phyloP scores from a whole-genome alignment of 92 coral and sea anemone species.

The Zoanthus sansibaricus region DNA sequence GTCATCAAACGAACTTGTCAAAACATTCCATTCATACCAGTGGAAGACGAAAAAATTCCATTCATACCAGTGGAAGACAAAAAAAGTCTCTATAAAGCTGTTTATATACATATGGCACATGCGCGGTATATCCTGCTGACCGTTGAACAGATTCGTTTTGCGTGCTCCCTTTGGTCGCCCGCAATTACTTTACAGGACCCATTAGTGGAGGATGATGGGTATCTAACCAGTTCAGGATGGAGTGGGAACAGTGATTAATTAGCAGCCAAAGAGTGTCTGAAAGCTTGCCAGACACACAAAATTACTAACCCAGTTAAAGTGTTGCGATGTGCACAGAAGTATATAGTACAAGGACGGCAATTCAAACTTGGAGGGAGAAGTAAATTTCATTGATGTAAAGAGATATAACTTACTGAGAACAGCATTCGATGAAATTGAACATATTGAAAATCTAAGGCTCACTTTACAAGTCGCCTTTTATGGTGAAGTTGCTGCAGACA shows the following conservation, averaged over 20 bases:
- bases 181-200: background rate
- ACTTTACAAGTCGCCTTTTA: slow-evolving; percentile 73
- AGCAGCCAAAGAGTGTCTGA: slow-evolving; percentile 27
- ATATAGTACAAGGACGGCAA: slow-evolving; percentile 57
- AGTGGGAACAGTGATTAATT: background rate
- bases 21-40: too few species aligned
- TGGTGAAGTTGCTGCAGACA: slow-evolving; percentile 56
- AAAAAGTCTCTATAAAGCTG: too few species aligned
- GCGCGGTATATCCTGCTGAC: too few species aligned
- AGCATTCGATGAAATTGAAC: slow-evolving; percentile 57
- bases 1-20: too few species aligned
- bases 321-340: slow-evolving; percentile 58
- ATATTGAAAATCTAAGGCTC: slow-evolving; percentile 49
- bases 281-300: slow-evolving; percentile 43
- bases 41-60: too few species aligned
- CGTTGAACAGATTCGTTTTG: too few species aligned
- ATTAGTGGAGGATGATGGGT: background rate
- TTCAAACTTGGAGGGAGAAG: slow-evolving; percentile 36
- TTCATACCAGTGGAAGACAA: too few species aligned
- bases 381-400: slow-evolving; percentile 56
- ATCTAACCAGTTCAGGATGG: background rate
- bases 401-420: slow-evolving; percentile 56
- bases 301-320: slow-evolving; percentile 65
- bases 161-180: too few species aligned
- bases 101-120: too few species aligned